phyloP scores from a whole-genome alignment of 2,113 vertebrate genomes.

The Myrmecophaga tridactyla region DNA sequence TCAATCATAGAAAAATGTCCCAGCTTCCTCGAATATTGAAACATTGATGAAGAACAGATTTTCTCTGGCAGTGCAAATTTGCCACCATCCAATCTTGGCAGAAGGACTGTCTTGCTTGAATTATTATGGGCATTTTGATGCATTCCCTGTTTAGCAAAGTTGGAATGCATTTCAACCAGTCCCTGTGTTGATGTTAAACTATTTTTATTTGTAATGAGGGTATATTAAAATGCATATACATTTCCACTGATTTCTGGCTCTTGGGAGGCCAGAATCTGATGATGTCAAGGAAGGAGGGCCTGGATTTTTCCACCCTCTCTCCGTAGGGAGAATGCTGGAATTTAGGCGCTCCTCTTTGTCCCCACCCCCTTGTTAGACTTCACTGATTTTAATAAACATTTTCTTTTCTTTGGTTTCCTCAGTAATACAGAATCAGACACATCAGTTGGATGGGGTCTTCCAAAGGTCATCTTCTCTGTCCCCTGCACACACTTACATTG shows the following conservation, averaged over 20 bases:
- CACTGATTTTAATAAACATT: slow-evolving; percentile 73
- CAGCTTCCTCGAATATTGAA: slow-evolving; percentile 62
- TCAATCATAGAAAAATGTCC: slow-evolving; percentile 75
- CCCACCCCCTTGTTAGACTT: slow-evolving; percentile 62
- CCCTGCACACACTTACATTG: not conserved
- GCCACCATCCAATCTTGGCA: slow-evolving; percentile 46
- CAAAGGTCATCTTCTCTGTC: not conserved
- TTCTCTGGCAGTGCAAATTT: slow-evolving; percentile 72
- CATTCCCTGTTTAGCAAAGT: slow-evolving; percentile 56
- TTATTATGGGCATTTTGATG: slow-evolving; percentile 61
- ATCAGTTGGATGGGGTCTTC: slow-evolving; percentile 38
- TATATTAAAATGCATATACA: slow-evolving; percentile 76
- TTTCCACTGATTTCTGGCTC: slow-evolving; percentile 78
- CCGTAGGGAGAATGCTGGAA: slow-evolving; percentile 68
- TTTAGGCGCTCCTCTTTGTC: not conserved
- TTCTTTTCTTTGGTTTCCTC: slow-evolving; percentile 50
- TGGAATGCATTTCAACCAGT: slow-evolving; percentile 66
- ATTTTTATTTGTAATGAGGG: slow-evolving; percentile 80
- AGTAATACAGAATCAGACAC: slow-evolving; percentile 32
- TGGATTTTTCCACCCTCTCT: slow-evolving; percentile 77
- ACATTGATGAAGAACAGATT: slow-evolving; percentile 79
- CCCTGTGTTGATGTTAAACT: slow-evolving; percentile 66
- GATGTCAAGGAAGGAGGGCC: slow-evolving; percentile 76
- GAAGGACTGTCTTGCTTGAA: slow-evolving; percentile 35
- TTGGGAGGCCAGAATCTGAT: slow-evolving; percentile 63